These are phyloP conservation scores for Gobiocypris rarus DNA, from an alignment of 2,113 vertebrate species.

Conservation along the genomic window DNA sequence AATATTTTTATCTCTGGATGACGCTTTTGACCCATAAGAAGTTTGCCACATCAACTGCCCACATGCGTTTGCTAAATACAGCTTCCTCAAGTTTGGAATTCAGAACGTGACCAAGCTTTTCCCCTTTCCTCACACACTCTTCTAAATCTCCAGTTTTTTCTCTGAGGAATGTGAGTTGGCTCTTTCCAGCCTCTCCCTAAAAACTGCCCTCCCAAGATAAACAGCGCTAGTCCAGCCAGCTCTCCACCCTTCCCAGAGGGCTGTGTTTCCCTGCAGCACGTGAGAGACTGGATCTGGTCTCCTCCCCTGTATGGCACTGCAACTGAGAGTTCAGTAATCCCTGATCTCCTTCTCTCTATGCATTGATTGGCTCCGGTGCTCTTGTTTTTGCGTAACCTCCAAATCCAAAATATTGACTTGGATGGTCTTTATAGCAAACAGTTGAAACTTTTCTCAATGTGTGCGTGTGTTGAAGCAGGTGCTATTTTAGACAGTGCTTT, in stretches of 20 bases:
- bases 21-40: not conserved
- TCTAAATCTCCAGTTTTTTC: slow-evolving; percentile 6
- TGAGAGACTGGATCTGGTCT: slow-evolving; percentile 10
- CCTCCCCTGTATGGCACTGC: slow-evolving; percentile 10
- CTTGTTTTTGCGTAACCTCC: not conserved
- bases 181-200: slow-evolving; percentile 19
- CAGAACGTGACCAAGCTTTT: slow-evolving; percentile 20
- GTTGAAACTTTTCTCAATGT: not conserved
- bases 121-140: slow-evolving; percentile 8
- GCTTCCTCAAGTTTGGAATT: not conserved
- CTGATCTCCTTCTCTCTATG: not conserved
- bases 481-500: not conserved
- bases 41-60: not conserved
- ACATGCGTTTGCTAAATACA: not conserved
- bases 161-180: slow-evolving; percentile 40
- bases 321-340: slow-evolving; percentile 6
- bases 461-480: not conserved
- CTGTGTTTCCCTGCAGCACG: slow-evolving; percentile 28
- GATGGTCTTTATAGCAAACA: not conserved
- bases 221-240: slow-evolving; percentile 23
- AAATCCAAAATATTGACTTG: not conserved
- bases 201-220: slow-evolving; percentile 38
- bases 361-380: slow-evolving; percentile 7
- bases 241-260: slow-evolving; percentile 43
- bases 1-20: not conserved